Evolutionary conservation across 2,113 vertebrate genomes (phyloP), one percentile per base, ranked within the genome.

Genomic region (Rana temporaria): DNA sequence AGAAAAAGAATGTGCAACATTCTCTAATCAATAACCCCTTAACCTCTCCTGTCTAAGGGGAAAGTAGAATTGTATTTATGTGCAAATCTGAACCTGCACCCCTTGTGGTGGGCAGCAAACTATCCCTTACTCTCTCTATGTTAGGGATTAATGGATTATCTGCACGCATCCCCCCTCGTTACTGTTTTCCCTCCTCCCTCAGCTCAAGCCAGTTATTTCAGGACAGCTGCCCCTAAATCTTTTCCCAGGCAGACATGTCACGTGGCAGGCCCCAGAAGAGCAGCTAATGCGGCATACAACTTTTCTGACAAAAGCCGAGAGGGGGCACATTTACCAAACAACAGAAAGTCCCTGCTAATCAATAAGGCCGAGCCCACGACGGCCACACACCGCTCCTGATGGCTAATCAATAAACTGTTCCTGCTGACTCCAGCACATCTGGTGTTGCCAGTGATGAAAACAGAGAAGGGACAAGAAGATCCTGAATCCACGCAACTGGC

Each of bases 121-220:
- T 68, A 68, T 83, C 34, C 81, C 89, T 93, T 91, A 89, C 30
- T 90, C 91, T 91, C 70, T 57, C 87, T 88, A 91, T 90, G 87
- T 88, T 92, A 92, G 92, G 95, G 94, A 95, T 96, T 95, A 95
- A 93, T 89, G 96, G 94, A 96, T 98, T 97, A 97, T 93, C 92
- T 92, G 84, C 84, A 85, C 89, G 22, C 71, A 76, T 83, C 70
- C 65, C 72, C 52, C 71, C 56, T 42, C 20, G 18, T 3, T 22
- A 34, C 32, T 52, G 9, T 42, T 68, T 48, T 68, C 71, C 53
- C 72, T 68, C 71, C 62, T 56, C 69, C 71, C 72, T 92, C 89
- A 91, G 90, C 92, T 91, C 92, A 88, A 88, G 85, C 91, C 92
- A 91, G 87, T 89, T 92, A 94, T 92, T 85, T 94, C 93, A 95